phyloP scores from a whole-genome alignment of 2,797 vertebrate species.

The Zalophus californianus region DNA sequence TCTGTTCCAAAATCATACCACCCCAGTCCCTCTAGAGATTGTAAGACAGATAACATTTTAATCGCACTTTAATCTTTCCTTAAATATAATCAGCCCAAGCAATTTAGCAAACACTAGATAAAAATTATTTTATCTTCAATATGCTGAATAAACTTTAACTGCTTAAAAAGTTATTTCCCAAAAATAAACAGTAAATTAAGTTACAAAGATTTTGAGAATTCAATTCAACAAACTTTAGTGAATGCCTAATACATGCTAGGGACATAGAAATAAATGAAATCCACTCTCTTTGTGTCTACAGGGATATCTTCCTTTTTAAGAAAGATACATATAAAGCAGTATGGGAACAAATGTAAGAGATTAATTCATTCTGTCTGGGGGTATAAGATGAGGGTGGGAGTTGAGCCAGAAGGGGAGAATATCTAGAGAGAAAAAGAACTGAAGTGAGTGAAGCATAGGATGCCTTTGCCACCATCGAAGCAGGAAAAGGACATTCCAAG shows the following conservation, averaged over 20 bases:
- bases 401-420: background rate
- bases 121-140: constrained; percentile 49
- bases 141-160: constrained; percentile 32
- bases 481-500: background rate
- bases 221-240: constrained; percentile 48
- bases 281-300: background rate
- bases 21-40: background rate
- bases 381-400: background rate
- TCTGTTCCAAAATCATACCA: constrained; percentile 13
- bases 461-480: background rate
- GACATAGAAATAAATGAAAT: constrained; percentile 45
- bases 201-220: constrained; percentile 51
- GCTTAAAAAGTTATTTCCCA: constrained; percentile 54
- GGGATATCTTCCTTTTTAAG: background rate
- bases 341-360: background rate
- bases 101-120: constrained; percentile 52
- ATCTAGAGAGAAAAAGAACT: background rate
- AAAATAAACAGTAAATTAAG: constrained; percentile 48
- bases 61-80: constrained; percentile 18
- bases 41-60: background rate
- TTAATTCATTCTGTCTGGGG: background rate
- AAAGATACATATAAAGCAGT: background rate
- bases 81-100: constrained; percentile 24
- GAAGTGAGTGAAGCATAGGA: background rate
- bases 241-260: background rate